Evolutionary conservation across 1,140 invertebrate species (phyloP), one percentile per base, ranked within the genome.

Genomic region (Drosophila miranda): DNA sequence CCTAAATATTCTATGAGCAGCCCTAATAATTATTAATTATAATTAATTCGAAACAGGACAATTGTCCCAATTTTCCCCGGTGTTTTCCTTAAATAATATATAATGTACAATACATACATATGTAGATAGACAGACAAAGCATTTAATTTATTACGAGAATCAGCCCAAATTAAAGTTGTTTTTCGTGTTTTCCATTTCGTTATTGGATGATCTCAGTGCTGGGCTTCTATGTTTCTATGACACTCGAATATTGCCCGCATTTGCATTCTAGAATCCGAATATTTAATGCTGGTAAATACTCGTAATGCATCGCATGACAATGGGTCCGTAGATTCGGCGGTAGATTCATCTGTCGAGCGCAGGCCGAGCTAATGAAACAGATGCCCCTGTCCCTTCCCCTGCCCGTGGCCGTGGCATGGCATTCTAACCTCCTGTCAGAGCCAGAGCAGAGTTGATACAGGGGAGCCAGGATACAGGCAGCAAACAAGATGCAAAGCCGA

Each of bases 401-500:
- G 28, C 8, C 26, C n/a, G n/a, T 1, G 2, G 0, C 6, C 5
- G 13, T 1, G 54, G 42, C 14, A 16, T 26, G 43, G 11, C 13
- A 5, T 30, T 19, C 57, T 49, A 14, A 2, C 9, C 13, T 21
- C 28, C 61, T 67, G 62, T 67, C 64, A 46, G 42, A 53, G 49
- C 46, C 60, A 66, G 30, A 34, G 21, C 60, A 66, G 30, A 34
- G 21, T 53, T 66, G 48, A 66, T 45, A 53, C 46, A 23, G 60
- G 14, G 34, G 28, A 34, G 30, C 48, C 46, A 11, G 23, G 23
- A 26, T 26, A 26, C 23, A 5, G 66, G 62, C 68, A 73, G 62
- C 68, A 73, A 81, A 81, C 78, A 77, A 81, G 82, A 66, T 77
- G 78, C 62, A 82, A 81, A 81, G 78, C 78, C 45, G 59, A 81